Conservation (phyloP, 1,140 invertebrate species). For the Drosophila varians region DNA sequence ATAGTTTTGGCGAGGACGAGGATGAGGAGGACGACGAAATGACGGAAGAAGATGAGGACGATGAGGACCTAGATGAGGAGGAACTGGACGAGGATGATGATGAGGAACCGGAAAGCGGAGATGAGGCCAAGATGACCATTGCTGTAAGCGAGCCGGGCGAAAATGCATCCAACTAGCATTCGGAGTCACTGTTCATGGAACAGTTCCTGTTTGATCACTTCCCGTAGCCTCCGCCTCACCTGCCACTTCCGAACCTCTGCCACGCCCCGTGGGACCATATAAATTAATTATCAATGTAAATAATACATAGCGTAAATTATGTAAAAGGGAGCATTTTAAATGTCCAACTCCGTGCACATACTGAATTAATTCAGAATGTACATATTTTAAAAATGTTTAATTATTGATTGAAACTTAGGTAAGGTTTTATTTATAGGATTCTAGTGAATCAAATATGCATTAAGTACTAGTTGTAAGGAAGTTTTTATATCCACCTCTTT, state of each 20-base stretch:
- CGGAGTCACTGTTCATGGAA: conserved; percentile 83
- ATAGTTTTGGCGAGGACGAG: conserved; percentile 85
- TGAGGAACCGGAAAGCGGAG: conserved; percentile 86
- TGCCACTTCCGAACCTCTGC: not conserved
- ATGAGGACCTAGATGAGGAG: conserved; percentile 84
- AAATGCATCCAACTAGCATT: conserved; percentile 83
- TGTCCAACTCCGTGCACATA: conserved; percentile 26
- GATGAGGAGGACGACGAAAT: conserved; percentile 75
- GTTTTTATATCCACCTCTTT: conserved; percentile 50
- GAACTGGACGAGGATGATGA: conserved; percentile 75
- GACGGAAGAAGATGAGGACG: conserved; percentile 83
- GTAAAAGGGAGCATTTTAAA: conserved; percentile 40
- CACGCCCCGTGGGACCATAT: conserved; percentile 24
- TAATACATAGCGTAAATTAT: conserved; percentile 43
- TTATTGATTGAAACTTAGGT: not conserved
- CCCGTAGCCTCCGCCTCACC: conserved; percentile 55
- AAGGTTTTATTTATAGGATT: conserved; percentile 30
- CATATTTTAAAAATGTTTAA: conserved; percentile 13
- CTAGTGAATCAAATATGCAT: conserved; percentile 9
- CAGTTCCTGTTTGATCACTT: conserved; percentile 81
- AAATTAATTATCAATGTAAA: conserved; percentile 24
- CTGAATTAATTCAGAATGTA: conserved; percentile 11
- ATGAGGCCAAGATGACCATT: conserved; percentile 89
- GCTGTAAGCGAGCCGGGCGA: conserved; percentile 84
- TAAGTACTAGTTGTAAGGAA: conserved; percentile 40